Conservation (phyloP, 2,888 invertebrate genomes). For the Thymelicus lineola region DNA sequence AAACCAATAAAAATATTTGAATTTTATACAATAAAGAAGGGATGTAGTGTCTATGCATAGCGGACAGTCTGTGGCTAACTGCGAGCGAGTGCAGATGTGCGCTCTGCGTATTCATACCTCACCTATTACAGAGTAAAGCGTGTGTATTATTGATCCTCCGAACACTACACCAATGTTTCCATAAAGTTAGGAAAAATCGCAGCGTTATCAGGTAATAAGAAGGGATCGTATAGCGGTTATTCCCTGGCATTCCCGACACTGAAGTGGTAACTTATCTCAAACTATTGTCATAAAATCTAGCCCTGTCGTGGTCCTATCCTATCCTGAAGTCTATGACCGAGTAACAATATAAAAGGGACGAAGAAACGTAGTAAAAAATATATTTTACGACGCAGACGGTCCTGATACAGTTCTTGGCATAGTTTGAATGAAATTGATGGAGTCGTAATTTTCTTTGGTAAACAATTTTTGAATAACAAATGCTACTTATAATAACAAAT, state of each 20-base stretch:
- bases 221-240: slow-evolving; percentile 13
- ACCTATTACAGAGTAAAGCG: too few species aligned
- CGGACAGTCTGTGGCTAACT: too few species aligned
- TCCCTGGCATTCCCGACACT: not conserved
- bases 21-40: too few species aligned
- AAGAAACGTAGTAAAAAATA: slow-evolving; percentile 21
- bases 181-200: not conserved
- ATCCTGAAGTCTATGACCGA: slow-evolving; percentile 14
- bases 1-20: too few species aligned
- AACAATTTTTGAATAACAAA: slow-evolving; percentile 7
- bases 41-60: too few species aligned
- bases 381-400: not conserved
- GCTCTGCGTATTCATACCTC: too few species aligned
- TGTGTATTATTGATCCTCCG: too few species aligned
- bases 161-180: too few species aligned
- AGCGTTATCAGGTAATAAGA: slow-evolving; percentile 24
- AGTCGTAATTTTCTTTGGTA: slow-evolving; percentile 9
- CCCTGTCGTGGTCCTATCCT: slow-evolving; percentile 6
- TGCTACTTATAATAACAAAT: too few species aligned
- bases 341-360: slow-evolving; percentile 28
- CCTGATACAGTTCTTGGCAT: slow-evolving; percentile 11
- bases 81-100: too few species aligned
- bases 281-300: slow-evolving; percentile 26
- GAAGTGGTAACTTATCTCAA: slow-evolving; percentile 20
- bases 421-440: slow-evolving; percentile 11